Percentiles rank a stretch among this genome's conserved stretches.
These are phyloP conservation scores for Catostylus mosaicus DNA, from an alignment of 30 jellyfish, hydroid and myxozoan species.

Conservation along the genomic window DNA sequence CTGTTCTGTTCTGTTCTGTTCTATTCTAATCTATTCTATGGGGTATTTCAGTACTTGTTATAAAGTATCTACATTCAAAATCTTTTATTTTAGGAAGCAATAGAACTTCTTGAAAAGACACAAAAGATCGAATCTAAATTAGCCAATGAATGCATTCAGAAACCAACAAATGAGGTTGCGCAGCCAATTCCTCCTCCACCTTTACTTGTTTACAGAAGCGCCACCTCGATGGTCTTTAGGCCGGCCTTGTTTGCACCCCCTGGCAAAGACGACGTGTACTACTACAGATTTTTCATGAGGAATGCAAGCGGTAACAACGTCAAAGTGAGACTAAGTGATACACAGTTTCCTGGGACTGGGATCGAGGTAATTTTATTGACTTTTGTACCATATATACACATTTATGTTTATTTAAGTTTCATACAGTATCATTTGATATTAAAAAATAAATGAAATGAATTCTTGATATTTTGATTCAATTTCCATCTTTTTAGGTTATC, in stretches of 20 bases:
- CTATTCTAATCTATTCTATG: too few relatives aligned
- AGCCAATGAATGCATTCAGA: slow-evolving; percentile 3
- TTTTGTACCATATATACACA: not conserved
- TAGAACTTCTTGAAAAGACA: slow-evolving; percentile 53
- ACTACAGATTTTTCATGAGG: slow-evolving; percentile 71
- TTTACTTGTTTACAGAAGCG: slow-evolving; percentile 65
- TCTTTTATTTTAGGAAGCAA: slow-evolving; percentile 61
- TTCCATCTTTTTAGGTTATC: slow-evolving; percentile 48
- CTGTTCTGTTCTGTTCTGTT: too few relatives aligned
- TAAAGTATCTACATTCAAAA: too few relatives aligned
- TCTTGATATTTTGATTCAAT: not conserved
- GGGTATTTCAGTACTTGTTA: too few relatives aligned
- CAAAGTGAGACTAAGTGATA: slow-evolving; percentile 90
- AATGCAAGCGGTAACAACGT: slow-evolving; percentile 84
- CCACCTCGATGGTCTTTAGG: slow-evolving; percentile 63
- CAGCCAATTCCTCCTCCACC: slow-evolving; percentile 83
- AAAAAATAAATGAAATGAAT: not conserved
- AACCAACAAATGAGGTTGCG: not conserved
- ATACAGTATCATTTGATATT: not conserved
- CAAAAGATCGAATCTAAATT: slow-evolving; percentile 37
- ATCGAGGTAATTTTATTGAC: slow-evolving; percentile 63
- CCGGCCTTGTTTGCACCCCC: slow-evolving; percentile 54
- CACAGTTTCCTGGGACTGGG: slow-evolving; percentile 86
- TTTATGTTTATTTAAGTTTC: not conserved
- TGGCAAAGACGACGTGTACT: slow-evolving; percentile 50